Conservation (phyloP, 2,113 vertebrate species). For the Otus sunia region DNA sequence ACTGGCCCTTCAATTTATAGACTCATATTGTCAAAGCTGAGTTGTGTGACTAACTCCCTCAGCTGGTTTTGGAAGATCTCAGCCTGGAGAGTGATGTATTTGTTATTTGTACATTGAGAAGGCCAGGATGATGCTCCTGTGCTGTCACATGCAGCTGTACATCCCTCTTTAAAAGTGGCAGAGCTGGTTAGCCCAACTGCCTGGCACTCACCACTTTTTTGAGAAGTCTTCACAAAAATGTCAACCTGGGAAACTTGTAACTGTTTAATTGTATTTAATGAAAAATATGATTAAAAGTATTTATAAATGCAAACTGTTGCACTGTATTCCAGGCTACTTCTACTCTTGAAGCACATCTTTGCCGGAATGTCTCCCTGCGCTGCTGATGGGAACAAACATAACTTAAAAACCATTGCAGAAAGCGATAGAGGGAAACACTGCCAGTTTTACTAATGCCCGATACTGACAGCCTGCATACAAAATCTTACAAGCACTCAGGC, state of each 20-base stretch:
- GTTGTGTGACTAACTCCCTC: neutral
- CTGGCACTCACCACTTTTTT: neutral
- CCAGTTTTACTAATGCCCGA: constrained; percentile 60
- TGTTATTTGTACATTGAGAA: neutral
- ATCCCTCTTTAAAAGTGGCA: neutral
- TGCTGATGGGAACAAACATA: constrained; percentile 14
- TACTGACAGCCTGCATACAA: constrained; percentile 65
- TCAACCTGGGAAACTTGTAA: neutral
- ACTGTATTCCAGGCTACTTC: neutral
- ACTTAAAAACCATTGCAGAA: constrained; percentile 54
- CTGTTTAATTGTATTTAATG: neutral
- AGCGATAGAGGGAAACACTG: constrained; percentile 65
- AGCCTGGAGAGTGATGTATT: neutral
- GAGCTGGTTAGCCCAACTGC: neutral
- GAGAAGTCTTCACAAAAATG: neutral
- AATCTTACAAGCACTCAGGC: constrained; percentile 59
- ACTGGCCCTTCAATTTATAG: neutral
- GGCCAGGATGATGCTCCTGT: neutral
- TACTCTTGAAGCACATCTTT: neutral
- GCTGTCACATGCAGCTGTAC: neutral
- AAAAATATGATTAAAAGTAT: neutral
- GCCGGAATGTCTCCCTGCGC: neutral
- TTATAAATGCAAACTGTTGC: neutral
- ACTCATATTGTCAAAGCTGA: neutral
- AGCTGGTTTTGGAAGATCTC: neutral